Percentiles rank a stretch among this genome's conserved stretches.
Evolutionary conservation across 2,888 invertebrate species (phyloP).

Genomic region (Vandiemenella viatica): DNA sequence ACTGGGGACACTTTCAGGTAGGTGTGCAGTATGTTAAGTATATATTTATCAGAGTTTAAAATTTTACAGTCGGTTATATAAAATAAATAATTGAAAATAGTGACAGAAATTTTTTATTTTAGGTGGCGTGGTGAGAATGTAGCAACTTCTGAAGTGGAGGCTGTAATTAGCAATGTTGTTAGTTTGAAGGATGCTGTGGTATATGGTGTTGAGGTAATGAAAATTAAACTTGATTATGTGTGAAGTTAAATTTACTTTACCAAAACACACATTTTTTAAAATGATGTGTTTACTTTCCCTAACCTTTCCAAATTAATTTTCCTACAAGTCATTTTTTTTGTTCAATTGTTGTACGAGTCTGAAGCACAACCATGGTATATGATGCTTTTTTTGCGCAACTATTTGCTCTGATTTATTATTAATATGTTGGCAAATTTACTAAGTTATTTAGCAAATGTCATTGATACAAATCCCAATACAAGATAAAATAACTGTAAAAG

Average conservation of each 20-base stretch:
- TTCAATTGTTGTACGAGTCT: neutral
- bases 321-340: neutral
- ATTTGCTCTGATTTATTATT: neutral
- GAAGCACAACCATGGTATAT: neutral
- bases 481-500: no score
- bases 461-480: no score
- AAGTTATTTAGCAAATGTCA: no score
- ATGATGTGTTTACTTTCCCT: neutral
- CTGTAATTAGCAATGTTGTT: conserved; percentile 37
- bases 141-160: conserved; percentile 50
- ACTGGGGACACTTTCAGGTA: conserved; percentile 65
- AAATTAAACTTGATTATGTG: neutral
- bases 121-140: conserved; percentile 55
- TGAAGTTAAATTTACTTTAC: neutral
- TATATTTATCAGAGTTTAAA: no score
- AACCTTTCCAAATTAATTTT: neutral
- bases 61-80: no score
- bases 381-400: neutral
- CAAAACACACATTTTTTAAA: neutral
- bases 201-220: conserved; percentile 39
- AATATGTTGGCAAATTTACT: no score
- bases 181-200: conserved; percentile 37
- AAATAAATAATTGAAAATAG: no score
- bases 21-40: no score
- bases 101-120: no score